These are phyloP conservation scores for Gobio gobio DNA, from an alignment of 2,113 vertebrate genomes.

Conservation along the genomic window DNA sequence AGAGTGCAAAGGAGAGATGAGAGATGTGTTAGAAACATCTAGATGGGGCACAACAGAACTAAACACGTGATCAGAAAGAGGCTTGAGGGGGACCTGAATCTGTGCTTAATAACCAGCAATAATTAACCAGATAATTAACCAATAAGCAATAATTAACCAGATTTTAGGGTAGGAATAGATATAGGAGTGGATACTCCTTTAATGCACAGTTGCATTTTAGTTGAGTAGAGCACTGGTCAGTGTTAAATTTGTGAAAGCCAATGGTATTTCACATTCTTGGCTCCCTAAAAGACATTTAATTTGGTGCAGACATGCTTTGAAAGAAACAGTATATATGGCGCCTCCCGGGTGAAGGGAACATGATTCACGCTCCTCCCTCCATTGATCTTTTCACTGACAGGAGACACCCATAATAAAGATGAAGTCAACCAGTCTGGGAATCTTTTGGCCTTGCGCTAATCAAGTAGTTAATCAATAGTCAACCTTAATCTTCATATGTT, in stretches of 20 bases:
- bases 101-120: background rate
- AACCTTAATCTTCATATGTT: background rate
- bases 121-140: background rate
- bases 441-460: background rate
- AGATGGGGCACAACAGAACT: background rate
- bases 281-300: background rate
- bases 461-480: conserved; percentile 1
- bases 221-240: background rate
- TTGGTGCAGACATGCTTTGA: conserved; percentile 11
- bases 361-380: background rate
- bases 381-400: conserved; percentile 6
- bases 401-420: conserved; percentile 1
- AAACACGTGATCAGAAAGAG: background rate
- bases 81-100: background rate
- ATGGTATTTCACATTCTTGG: background rate
- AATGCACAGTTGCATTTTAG: background rate
- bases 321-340: background rate
- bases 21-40: background rate
- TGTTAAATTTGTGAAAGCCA: background rate
- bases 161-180: background rate
- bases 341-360: background rate
- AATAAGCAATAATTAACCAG: background rate
- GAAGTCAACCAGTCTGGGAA: conserved; percentile 10
- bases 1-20: background rate
- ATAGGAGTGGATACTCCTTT: background rate